A percentile compares a stretch with the other conserved stretches of the same genome.
Evolutionary conservation across 1,140 invertebrate genomes (phyloP).

Genomic region (Glomeris maerens): DNA sequence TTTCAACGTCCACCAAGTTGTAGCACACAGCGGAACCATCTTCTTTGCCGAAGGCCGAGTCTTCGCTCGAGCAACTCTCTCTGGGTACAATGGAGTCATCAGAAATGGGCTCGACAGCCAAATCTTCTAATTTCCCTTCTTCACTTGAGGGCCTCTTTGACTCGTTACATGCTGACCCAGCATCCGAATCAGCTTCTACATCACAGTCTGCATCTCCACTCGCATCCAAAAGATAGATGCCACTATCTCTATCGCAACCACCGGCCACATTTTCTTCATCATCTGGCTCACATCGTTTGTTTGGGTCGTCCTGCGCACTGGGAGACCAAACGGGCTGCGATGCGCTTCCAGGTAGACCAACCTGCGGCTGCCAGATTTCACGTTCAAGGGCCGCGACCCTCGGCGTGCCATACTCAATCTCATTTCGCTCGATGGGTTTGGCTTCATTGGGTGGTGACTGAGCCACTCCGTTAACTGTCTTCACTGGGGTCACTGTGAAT

Average conservation of each 20-base stretch:
- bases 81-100: background rate
- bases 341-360: background rate
- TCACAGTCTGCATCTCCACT: background rate
- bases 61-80: background rate
- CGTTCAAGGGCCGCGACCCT: background rate
- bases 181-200: no score
- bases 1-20: no score
- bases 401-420: background rate
- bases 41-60: background rate
- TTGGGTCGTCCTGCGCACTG: background rate
- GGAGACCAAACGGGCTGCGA: background rate
- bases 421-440: background rate
- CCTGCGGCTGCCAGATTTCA: background rate
- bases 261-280: background rate
- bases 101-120: background rate
- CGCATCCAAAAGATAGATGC: slow-evolving; percentile 2
- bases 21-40: no score
- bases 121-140: background rate
- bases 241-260: background rate
- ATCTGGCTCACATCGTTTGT: background rate
- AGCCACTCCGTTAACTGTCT: background rate
- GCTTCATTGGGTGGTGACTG: background rate
- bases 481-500: slow-evolving; percentile 1
- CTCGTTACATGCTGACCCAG: no score
- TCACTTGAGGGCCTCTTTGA: no score